Evolutionary conservation across 2,797 vertebrate species (phyloP).

Genomic region (Acomys russatus): DNA sequence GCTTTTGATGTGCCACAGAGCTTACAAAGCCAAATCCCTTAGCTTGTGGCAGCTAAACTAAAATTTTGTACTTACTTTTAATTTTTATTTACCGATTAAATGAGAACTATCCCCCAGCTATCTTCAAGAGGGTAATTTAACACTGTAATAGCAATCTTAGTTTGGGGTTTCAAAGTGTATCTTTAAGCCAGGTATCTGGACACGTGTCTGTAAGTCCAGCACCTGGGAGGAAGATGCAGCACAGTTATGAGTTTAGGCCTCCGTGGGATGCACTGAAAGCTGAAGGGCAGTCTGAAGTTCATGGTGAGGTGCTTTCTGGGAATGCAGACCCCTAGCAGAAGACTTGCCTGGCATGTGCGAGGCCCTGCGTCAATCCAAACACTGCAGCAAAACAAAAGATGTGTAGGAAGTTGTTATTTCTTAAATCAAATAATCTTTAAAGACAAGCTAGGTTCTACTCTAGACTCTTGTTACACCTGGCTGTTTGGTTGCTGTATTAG

Average conservation of each 20-base stretch:
- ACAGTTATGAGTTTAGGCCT: background rate
- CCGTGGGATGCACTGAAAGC: background rate
- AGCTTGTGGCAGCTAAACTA: constrained; percentile 41
- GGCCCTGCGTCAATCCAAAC: background rate
- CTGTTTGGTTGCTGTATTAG: background rate
- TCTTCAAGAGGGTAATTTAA: constrained; percentile 55
- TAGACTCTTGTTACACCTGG: background rate
- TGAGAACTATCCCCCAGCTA: constrained; percentile 11
- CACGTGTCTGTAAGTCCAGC: background rate
- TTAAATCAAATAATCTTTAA: constrained; percentile 24
- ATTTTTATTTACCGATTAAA: constrained; percentile 20
- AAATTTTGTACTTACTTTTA: constrained; percentile 35
- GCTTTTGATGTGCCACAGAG: background rate
- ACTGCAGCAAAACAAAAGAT: background rate
- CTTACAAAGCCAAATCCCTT: constrained; percentile 53
- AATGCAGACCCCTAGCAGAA: background rate
- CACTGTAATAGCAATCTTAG: background rate
- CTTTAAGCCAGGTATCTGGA: background rate
- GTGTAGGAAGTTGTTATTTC: background rate
- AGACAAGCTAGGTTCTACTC: background rate
- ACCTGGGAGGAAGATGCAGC: background rate
- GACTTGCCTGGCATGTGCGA: background rate
- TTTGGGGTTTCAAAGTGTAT: background rate
- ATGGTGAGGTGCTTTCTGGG: background rate
- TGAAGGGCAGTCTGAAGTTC: background rate